Percentiles rank a stretch among this genome's conserved stretches.
These are phyloP conservation scores for Listronotus bonariensis DNA, from an alignment of 1,140 invertebrate genomes.

Conservation along the genomic window DNA sequence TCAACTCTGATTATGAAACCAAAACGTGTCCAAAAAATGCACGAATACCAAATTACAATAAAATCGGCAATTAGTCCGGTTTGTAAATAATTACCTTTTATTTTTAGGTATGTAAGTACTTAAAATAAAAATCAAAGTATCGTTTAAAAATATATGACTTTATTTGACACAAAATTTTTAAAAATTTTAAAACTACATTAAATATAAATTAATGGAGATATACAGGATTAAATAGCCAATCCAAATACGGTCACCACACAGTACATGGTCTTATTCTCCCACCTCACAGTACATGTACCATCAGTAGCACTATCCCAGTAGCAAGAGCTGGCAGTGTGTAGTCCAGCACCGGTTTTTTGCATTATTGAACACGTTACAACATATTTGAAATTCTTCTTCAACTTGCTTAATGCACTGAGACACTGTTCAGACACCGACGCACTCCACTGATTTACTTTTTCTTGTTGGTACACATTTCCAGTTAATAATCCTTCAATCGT, in stretches of 20 bases:
- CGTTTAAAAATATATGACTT: too few relatives aligned
- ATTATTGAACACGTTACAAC: conserved; percentile 94
- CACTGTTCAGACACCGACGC: conserved; percentile 93
- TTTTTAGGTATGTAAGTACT: too few relatives aligned
- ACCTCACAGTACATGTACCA: conserved; percentile 94
- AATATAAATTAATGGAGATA: too few relatives aligned
- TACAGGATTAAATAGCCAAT: conserved; percentile 47
- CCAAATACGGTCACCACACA: conserved; percentile 74
- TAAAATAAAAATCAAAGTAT: too few relatives aligned
- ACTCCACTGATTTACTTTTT: conserved; percentile 97
- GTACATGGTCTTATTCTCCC: conserved; percentile 99
- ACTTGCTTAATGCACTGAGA: conserved; percentile 86
- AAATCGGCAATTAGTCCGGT: too few relatives aligned
- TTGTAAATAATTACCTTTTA: too few relatives aligned
- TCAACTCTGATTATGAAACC: too few relatives aligned
- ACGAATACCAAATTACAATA: too few relatives aligned
- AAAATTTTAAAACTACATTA: too few relatives aligned
- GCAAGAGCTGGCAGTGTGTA: conserved; percentile 97
- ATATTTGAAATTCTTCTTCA: conserved; percentile 93
- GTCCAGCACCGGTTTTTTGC: conserved; percentile 96
- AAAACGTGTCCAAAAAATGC: too few relatives aligned
- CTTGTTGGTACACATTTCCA: conserved; percentile 91
- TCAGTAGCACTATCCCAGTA: conserved; percentile 97
- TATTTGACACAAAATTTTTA: too few relatives aligned
- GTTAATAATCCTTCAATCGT: conserved; percentile 94